Conservation (phyloP, 2,888 invertebrate genomes). For the Anaspis maculata region DNA sequence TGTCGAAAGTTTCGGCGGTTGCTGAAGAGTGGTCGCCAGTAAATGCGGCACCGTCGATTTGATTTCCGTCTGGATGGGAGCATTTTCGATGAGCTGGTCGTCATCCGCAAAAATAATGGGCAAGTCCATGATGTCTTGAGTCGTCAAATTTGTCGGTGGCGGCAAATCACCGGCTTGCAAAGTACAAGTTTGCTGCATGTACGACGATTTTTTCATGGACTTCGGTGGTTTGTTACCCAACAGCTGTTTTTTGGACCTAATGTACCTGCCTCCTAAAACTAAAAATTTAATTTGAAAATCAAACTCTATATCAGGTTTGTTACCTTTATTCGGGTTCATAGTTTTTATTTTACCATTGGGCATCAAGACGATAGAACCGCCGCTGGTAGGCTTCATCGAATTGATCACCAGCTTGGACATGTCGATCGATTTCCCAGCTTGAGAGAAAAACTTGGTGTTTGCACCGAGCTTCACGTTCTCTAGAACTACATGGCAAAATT, state of each 20-base stretch:
- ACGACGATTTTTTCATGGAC: constrained; percentile 20
- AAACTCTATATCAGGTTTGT: neutral
- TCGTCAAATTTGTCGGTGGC: constrained; percentile 43
- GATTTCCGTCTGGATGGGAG: constrained; percentile 7
- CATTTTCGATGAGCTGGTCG: constrained; percentile 33
- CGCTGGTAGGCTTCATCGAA: constrained; percentile 19
- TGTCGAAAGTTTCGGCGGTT: constrained; percentile 6
- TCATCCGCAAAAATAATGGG: constrained; percentile 61
- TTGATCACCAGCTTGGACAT: constrained; percentile 34
- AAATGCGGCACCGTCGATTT: constrained; percentile 3
- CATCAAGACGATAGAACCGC: constrained; percentile 33
- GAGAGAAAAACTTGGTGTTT: constrained; percentile 28
- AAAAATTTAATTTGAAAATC: too few relatives aligned
- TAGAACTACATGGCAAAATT: constrained; percentile 31
- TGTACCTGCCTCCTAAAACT: constrained; percentile 32
- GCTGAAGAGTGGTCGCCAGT: constrained; percentile 1
- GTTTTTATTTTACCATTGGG: constrained; percentile 37
- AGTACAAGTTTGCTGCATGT: constrained; percentile 14
- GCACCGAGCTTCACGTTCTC: constrained; percentile 36
- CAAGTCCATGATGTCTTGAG: constrained; percentile 53
- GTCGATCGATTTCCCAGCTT: constrained; percentile 31
- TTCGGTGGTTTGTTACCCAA: constrained; percentile 26
- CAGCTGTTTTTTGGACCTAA: constrained; percentile 36
- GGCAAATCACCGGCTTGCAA: too few relatives aligned
- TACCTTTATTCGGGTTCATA: neutral